Percentiles rank a stretch among this genome's conserved stretches.
Evolutionary conservation across 2,888 invertebrate species (phyloP).

Genomic region (Balanococcus diminutus): DNA sequence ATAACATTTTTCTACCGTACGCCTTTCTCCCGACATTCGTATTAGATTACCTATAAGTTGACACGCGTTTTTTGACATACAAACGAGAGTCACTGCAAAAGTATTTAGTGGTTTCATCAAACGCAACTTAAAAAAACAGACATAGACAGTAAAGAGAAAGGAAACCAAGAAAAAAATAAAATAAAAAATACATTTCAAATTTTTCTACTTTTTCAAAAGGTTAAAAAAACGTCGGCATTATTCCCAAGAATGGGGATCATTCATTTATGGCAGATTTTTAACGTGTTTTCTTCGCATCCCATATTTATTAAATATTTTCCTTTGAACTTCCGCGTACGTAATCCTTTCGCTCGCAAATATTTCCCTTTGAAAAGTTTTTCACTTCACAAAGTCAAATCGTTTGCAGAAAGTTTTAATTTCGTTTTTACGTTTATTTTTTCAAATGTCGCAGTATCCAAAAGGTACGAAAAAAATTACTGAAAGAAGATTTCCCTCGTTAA

Average conservation of each 20-base stretch:
- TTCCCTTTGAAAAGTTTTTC: conserved; percentile 52
- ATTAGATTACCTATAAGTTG: conserved; percentile 1
- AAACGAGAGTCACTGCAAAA: background rate
- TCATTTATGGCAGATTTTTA: conserved; percentile 51
- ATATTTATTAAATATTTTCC: conserved; percentile 52
- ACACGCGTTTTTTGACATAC: background rate
- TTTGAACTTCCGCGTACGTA: conserved; percentile 50
- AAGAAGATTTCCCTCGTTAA: conserved; percentile 48
- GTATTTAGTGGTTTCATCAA: conserved; percentile 9
- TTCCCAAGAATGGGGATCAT: conserved; percentile 50
- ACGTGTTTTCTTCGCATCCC: conserved; percentile 47
- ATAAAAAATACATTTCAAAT: background rate
- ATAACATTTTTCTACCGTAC: background rate
- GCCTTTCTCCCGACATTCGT: background rate
- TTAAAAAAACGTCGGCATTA: conserved; percentile 39
- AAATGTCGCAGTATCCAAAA: conserved; percentile 46
- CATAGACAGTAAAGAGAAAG: conserved; percentile 25
- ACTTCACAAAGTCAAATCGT: conserved; percentile 50
- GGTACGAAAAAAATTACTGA: conserved; percentile 48
- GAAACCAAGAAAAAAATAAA: conserved; percentile 35
- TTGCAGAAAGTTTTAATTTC: conserved; percentile 52
- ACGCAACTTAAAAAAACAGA: conserved; percentile 2
- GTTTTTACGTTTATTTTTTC: conserved; percentile 46
- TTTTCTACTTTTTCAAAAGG: conserved; percentile 38
- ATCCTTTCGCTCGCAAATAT: conserved; percentile 49